These are phyloP conservation scores for Coilia nasus DNA, from an alignment of 2,797 vertebrate species.

Conservation along the genomic window DNA sequence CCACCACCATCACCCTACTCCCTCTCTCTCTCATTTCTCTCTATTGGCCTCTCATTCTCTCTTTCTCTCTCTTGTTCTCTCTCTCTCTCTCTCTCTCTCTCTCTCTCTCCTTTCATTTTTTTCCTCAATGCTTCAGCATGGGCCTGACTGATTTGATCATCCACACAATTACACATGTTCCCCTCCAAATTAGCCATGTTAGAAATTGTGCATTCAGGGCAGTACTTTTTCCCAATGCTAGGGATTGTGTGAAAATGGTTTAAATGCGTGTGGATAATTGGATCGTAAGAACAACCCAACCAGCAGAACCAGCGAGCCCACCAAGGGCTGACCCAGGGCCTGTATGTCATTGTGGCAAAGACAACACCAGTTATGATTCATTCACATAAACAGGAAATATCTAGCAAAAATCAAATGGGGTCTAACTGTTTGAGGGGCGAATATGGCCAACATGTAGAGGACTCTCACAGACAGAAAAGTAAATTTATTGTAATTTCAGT, in stretches of 20 bases:
- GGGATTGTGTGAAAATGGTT: slow-evolving; percentile 19
- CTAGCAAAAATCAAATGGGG: not conserved
- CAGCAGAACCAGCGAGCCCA: not conserved
- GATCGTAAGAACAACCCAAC: slow-evolving; percentile 1
- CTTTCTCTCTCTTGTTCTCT: not conserved
- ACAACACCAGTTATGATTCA: not conserved
- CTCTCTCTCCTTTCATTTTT: no score
- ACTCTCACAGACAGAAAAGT: not conserved
- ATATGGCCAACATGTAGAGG: not conserved
- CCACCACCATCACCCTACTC: not conserved
- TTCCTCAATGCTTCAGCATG: not conserved
- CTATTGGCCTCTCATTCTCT: not conserved
- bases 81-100: not conserved
- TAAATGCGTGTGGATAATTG: slow-evolving; percentile 14
- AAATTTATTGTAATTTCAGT: not conserved
- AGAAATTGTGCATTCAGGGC: not conserved
- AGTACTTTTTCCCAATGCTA: slow-evolving; percentile 10
- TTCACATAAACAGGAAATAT: not conserved
- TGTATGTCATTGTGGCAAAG: not conserved
- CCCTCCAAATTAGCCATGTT: slow-evolving; percentile 14
- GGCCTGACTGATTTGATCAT: slow-evolving; percentile 20
- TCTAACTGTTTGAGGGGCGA: not conserved
- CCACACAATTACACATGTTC: slow-evolving; percentile 24
- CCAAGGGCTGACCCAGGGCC: not conserved
- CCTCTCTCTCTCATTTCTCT: not conserved